These are phyloP conservation scores for Pipa parva DNA, from an alignment of 2,113 vertebrate species.

Conservation along the genomic window DNA sequence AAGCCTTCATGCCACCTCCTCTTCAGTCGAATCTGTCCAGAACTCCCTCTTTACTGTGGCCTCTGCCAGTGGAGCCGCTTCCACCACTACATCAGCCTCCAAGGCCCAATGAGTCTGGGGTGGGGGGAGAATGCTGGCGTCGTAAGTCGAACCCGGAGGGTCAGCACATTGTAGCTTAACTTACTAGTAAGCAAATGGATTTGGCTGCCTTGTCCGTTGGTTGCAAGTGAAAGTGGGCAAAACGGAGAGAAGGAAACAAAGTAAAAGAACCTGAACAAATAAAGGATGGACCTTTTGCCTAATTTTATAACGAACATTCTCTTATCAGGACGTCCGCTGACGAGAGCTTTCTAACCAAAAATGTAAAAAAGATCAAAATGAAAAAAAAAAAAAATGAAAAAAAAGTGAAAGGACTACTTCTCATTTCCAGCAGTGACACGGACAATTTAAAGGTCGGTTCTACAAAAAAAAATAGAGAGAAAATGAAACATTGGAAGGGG, in stretches of 20 bases:
- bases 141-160: no score
- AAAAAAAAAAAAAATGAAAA: conserved; percentile 42
- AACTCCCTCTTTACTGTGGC: conserved; percentile 77
- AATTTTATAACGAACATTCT: conserved; percentile 80
- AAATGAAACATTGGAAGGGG: conserved; percentile 68
- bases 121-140: conserved; percentile 43
- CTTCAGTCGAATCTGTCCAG: conserved; percentile 76
- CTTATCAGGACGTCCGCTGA: conserved; percentile 81
- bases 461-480: conserved; percentile 52
- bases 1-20: conserved; percentile 83
- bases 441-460: conserved; percentile 77
- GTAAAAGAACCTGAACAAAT: conserved; percentile 56
- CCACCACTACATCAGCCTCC: conserved; percentile 94
- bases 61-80: conserved; percentile 74
- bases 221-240: conserved; percentile 38
- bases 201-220: conserved; percentile 53
- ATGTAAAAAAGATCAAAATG: conserved; percentile 60
- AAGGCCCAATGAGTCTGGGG: conserved; percentile 89
- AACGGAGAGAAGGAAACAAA: conserved; percentile 45
- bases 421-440: conserved; percentile 73
- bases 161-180: conserved; percentile 48
- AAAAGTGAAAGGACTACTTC: conserved; percentile 71
- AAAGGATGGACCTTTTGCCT: conserved; percentile 67
- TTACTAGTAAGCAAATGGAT: conserved; percentile 43
- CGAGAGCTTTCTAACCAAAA: conserved; percentile 94